These are phyloP conservation scores for Sula dactylatra DNA, from an alignment of 2,113 vertebrate species.

Conservation along the genomic window DNA sequence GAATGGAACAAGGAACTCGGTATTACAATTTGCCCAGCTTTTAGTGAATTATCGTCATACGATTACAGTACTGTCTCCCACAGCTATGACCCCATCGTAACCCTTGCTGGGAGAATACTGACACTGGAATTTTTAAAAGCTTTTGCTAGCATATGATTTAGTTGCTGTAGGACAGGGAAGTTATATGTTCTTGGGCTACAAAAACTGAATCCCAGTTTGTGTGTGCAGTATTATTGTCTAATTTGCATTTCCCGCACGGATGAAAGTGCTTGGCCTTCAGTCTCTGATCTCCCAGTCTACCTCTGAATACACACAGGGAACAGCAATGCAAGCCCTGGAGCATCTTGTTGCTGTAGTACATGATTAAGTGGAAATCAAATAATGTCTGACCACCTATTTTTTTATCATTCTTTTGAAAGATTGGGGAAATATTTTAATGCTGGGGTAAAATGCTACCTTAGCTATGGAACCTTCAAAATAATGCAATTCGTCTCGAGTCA, in stretches of 20 bases:
- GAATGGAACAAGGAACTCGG: neutral
- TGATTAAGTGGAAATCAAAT: slow-evolving; percentile 41
- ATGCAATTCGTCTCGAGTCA: neutral
- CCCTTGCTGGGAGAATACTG: neutral
- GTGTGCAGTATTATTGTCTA: neutral
- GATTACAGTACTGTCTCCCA: neutral
- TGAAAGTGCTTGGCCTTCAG: slow-evolving; percentile 37
- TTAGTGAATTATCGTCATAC: neutral
- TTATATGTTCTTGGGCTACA: neutral
- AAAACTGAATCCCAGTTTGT: neutral
- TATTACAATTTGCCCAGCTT: neutral
- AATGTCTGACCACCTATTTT: neutral
- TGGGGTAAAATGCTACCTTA: neutral
- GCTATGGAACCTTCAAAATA: neutral
- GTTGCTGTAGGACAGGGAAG: neutral
- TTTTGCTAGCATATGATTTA: slow-evolving; percentile 15
- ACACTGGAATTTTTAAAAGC: slow-evolving; percentile 5
- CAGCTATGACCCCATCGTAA: neutral
- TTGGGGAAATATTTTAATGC: neutral
- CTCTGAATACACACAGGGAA: neutral
- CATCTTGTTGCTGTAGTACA: neutral
- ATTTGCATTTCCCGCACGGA: slow-evolving; percentile 4
- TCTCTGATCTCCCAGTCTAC: neutral
- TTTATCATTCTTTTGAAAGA: slow-evolving; percentile 40
- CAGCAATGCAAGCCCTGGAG: neutral